phyloP scores from a whole-genome alignment of 2,888 invertebrate genomes.

The Bursaphelenchus okinawaensis region DNA sequence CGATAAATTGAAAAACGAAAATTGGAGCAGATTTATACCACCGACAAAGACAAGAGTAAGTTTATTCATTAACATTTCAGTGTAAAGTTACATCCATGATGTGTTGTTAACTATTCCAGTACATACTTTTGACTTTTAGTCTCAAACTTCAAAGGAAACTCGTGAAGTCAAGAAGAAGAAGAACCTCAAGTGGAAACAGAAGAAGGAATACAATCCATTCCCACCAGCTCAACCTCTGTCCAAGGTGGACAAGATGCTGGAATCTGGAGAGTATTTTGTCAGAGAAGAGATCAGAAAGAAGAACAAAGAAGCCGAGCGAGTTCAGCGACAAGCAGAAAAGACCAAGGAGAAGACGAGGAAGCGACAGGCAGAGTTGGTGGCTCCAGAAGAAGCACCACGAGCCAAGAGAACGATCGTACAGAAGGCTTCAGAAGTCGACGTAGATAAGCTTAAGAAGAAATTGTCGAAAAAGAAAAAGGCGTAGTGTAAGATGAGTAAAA shows the following conservation, averaged over 20 bases:
- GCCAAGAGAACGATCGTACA: conserved; percentile 1
- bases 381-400: conserved; percentile 23
- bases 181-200: conserved; percentile 70
- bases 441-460: conserved; percentile 17
- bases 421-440: conserved; percentile 7
- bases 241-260: conserved; percentile 85
- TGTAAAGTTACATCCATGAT: not conserved
- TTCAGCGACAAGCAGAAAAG: conserved; percentile 26
- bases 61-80: not conserved
- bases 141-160: conserved; percentile 46
- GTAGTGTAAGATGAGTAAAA: too few species aligned
- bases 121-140: conserved; percentile 23
- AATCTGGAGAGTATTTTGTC: conserved; percentile 93
- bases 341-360: conserved; percentile 18
- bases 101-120: not conserved
- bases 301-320: conserved; percentile 19
- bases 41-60: conserved; percentile 79
- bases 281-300: conserved; percentile 64
- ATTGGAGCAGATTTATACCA: conserved; percentile 93
- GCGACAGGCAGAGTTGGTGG: conserved; percentile 23
- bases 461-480: not conserved
- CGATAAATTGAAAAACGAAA: conserved; percentile 81
- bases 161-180: conserved; percentile 55
- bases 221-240: conserved; percentile 87
- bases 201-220: conserved; percentile 93